These are phyloP conservation scores for Sinodicranocentrus sp. DNA, from an alignment of 2,888 invertebrate species.

Conservation along the genomic window DNA sequence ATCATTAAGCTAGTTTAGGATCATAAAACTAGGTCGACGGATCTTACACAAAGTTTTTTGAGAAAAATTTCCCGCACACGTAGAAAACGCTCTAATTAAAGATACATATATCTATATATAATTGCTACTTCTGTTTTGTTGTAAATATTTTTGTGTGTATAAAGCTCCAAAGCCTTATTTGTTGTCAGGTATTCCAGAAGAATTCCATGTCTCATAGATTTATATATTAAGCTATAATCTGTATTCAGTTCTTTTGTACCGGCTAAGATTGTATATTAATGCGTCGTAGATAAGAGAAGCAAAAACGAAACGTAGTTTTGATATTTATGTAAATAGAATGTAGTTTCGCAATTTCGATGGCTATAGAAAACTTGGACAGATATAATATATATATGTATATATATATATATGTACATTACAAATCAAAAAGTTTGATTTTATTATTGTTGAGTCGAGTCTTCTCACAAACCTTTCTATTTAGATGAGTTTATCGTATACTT, in stretches of 20 bases:
- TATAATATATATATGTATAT: constrained; percentile 5
- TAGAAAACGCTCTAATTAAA: not conserved
- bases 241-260: not conserved
- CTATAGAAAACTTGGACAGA: not conserved
- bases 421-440: constrained; percentile 31
- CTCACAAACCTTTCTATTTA: constrained; percentile 52
- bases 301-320: constrained; percentile 9
- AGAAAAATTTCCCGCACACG: not conserved
- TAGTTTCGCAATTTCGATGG: constrained; percentile 8
- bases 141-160: too few species aligned
- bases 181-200: not conserved
- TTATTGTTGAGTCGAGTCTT: constrained; percentile 44
- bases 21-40: not conserved
- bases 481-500: constrained; percentile 39
- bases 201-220: not conserved
- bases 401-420: constrained; percentile 11
- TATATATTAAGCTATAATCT: not conserved
- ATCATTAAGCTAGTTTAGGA: not conserved
- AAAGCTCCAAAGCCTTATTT: too few species aligned
- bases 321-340: constrained; percentile 10
- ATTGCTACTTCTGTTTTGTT: too few species aligned
- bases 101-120: too few species aligned
- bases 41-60: not conserved
- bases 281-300: too few species aligned
- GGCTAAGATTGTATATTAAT: not conserved